Conservation (phyloP, 2,113 vertebrate genomes). For the Barbus barbus region DNA sequence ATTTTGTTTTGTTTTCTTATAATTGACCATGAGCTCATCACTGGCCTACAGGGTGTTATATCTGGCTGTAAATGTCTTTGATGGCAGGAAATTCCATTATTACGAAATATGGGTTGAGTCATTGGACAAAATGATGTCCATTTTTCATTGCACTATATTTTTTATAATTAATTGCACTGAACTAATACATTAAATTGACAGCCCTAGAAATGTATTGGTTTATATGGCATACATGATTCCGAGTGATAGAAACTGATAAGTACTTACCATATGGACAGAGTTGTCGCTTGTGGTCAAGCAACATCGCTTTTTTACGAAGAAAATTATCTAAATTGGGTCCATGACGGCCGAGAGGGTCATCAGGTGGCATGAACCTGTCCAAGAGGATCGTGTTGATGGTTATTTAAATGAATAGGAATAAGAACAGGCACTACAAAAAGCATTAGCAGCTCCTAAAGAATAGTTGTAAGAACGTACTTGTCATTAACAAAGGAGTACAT, state of each 20-base stretch:
- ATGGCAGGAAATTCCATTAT: background rate
- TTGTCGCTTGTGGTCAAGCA: conserved; percentile 83
- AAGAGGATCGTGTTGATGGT: background rate
- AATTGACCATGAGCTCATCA: background rate
- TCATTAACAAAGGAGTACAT: conserved; percentile 98
- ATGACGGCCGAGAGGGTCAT: conserved; percentile 93
- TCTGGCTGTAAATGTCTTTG: background rate
- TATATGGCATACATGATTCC: background rate
- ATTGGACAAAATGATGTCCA: background rate
- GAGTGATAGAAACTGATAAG: background rate
- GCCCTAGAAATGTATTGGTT: background rate
- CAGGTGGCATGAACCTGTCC: conserved; percentile 94
- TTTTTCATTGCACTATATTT: background rate
- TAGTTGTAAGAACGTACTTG: conserved; percentile 78
- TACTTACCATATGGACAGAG: conserved; percentile 91
- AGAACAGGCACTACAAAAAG: background rate
- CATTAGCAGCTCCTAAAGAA: background rate
- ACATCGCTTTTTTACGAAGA: conserved; percentile 84
- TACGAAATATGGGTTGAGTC: background rate
- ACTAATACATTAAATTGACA: background rate
- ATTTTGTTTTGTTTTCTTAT: background rate
- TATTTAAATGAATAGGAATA: background rate
- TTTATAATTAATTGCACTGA: background rate
- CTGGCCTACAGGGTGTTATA: background rate
- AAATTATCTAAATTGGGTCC: conserved; percentile 95